Evolutionary conservation across 2,888 invertebrate species (phyloP).

Genomic region (Strigamia transsilvanica): DNA sequence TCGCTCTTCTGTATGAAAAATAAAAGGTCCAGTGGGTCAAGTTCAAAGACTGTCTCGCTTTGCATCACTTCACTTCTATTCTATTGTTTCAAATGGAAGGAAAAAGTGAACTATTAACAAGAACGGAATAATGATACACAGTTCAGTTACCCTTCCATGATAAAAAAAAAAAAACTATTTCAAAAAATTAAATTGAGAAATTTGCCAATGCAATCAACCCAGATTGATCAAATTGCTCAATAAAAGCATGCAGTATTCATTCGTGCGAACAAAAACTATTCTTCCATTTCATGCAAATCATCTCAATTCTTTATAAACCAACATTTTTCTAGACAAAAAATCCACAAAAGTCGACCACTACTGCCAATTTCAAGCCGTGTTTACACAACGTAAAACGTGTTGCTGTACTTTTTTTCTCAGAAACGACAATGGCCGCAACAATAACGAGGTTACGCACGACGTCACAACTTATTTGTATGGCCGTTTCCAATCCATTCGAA

Average conservation of each 20-base stretch:
- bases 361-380: too few relatives aligned
- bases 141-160: conserved; percentile 35
- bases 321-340: too few relatives aligned
- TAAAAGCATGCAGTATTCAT: neutral
- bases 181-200: neutral
- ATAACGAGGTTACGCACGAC: neutral
- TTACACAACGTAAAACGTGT: too few relatives aligned
- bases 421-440: conserved; percentile 8
- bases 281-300: too few relatives aligned
- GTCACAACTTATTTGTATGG: neutral
- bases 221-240: conserved; percentile 22
- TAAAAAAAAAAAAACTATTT: neutral
- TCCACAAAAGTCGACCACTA: too few relatives aligned
- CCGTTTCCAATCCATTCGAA: too few relatives aligned
- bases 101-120: neutral
- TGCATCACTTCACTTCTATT: neutral
- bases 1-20: neutral
- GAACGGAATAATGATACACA: conserved; percentile 7
- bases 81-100: neutral
- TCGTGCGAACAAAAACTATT: neutral
- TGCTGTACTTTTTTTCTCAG: neutral
- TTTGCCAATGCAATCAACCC: neutral
- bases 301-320: too few relatives aligned
- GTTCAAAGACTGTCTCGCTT: neutral
- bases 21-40: conserved; percentile 8